Base-by-base conservation (phyloP, 2,113 vertebrate genomes). In the Burhinus oedicnemus region DNA sequence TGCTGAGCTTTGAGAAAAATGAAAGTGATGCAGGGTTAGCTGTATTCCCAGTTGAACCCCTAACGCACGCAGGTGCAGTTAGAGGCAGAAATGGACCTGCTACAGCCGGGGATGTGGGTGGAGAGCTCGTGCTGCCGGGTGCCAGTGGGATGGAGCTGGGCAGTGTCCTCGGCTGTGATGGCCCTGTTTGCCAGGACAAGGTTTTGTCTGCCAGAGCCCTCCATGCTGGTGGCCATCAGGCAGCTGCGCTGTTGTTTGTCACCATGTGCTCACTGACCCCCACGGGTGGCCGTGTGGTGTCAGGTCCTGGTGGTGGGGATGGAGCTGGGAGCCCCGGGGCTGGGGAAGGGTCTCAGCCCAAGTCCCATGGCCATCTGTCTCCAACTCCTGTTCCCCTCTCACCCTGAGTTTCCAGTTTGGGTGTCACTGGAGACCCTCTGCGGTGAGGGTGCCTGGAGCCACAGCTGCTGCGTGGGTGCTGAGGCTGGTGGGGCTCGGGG, bases 91-190 rank as follows among this genome's bases (percentile, higher is more conserved):
- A 3, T 6, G 1, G 20, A 25, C 58, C 42, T 19, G 15, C 45
- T 14, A 1, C 3, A 4, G 49, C 32, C 5, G 3, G 12, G 52
- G 21, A 10, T 0, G 23, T 4, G 2, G 15, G 10, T 6, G 34
- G 34, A 12, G 22, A 10, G 27, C 44, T 29, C 11, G 14, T 55
- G 60, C 47, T 6, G 34, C 79, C 1, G 4, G 54, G 16, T 47
- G 15, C 52, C 5, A 1, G 22, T 4, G 3, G 21, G 45, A 44
- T 1, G 11, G 82, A n/a, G 55, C 36, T 6, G 27, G 20, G 40
- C 49, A 29, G 45, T 7, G 4, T 30, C 19, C 3, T 20, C 3
- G 12, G 44, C 66, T 16, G 13, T 9, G 7, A 1, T 72, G 27
- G 18, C 36, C 29, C 22, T 14, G 12, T 57, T 45, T 34, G 61